phyloP scores from a whole-genome alignment of 2,113 vertebrate genomes.

The Crotophaga sulcirostris region DNA sequence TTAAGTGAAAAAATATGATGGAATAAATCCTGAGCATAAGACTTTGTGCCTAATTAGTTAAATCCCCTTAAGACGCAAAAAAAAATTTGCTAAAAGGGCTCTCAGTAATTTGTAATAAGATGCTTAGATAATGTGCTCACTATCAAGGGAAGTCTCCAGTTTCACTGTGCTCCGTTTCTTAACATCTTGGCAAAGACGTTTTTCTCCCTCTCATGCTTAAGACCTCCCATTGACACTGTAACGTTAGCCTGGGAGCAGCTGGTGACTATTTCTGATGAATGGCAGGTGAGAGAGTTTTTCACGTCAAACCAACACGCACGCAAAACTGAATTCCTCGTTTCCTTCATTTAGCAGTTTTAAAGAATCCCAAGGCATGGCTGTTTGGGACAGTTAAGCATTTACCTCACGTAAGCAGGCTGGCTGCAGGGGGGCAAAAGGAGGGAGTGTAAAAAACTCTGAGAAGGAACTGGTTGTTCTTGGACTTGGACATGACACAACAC shows the following conservation, averaged over 20 bases:
- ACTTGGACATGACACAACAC: neutral
- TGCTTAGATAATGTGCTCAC: constrained; percentile 54
- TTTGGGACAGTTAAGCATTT: neutral
- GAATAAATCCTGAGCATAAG: constrained; percentile 51
- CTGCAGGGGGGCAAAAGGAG: neutral
- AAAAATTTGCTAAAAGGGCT: constrained; percentile 45
- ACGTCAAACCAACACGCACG: neutral
- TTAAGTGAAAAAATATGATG: constrained; percentile 48
- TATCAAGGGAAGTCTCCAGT: constrained; percentile 68
- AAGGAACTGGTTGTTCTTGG: neutral
- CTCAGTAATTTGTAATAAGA: constrained; percentile 63
- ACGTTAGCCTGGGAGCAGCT: constrained; percentile 56
- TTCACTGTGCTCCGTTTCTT: constrained; percentile 52
- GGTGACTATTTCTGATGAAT: constrained; percentile 52
- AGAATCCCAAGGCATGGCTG: neutral
- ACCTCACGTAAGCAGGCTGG: neutral
- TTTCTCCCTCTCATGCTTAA: constrained; percentile 35
- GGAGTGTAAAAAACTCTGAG: neutral
- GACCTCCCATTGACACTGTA: constrained; percentile 59
- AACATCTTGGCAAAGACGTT: constrained; percentile 14
- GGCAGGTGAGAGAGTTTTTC: constrained; percentile 46
- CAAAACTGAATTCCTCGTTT: neutral
- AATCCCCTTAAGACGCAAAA: constrained; percentile 33
- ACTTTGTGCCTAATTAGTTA: constrained; percentile 69
- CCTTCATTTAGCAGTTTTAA: neutral